These are phyloP conservation scores for Gnathonemus echidnorhynchus DNA, from an alignment of 2,113 vertebrate genomes.

Conservation along the genomic window DNA sequence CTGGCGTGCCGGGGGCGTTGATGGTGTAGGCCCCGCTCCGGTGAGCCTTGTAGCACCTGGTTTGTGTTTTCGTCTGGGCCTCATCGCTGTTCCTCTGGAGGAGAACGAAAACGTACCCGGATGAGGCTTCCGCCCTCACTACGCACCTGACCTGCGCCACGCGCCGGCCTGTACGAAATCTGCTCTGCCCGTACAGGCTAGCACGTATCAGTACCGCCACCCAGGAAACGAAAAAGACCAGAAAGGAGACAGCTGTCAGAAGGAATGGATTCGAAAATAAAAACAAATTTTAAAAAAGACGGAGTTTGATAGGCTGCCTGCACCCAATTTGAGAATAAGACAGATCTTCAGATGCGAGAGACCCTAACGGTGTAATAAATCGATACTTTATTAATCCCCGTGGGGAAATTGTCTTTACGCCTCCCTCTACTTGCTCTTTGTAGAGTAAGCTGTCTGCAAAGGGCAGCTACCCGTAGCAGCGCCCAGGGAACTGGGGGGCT, in stretches of 20 bases:
- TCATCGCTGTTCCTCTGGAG: conserved; percentile 57
- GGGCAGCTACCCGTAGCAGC: too few relatives aligned
- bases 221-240: background rate
- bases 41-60: conserved; percentile 48
- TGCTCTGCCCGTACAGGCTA: background rate
- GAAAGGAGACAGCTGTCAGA: background rate
- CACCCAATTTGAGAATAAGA: background rate
- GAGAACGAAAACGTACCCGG: background rate
- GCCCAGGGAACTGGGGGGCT: too few relatives aligned
- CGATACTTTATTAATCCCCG: too few relatives aligned
- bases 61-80: conserved; percentile 39
- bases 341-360: background rate
- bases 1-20: conserved; percentile 37
- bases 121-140: background rate
- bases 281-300: background rate
- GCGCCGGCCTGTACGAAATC: background rate
- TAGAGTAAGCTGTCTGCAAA: too few relatives aligned
- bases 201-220: background rate
- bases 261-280: background rate
- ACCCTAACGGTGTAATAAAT: background rate
- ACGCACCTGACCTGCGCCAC: too few relatives aligned
- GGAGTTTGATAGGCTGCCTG: background rate
- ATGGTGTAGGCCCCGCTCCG: conserved; percentile 34
- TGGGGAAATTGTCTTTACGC: too few relatives aligned
- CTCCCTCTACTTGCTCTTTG: too few relatives aligned